These are phyloP conservation scores for Synanthedon andrenaeformis DNA, from an alignment of 2,888 invertebrate species.

Conservation along the genomic window DNA sequence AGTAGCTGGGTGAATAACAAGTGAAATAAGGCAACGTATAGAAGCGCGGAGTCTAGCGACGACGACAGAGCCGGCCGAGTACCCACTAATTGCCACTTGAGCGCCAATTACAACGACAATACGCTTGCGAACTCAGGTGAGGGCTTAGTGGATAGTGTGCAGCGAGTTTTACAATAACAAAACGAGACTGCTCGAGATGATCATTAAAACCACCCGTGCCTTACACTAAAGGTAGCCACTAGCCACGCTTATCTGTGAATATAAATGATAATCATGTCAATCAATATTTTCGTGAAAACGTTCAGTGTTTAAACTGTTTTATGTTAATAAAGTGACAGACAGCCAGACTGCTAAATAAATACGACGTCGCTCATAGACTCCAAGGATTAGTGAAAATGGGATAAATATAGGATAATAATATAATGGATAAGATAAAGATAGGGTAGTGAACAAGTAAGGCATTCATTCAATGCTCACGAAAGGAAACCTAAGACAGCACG, in stretches of 20 bases:
- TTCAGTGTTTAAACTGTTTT: no score
- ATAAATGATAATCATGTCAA: no score
- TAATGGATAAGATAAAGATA: no score
- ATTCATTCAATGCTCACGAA: no score
- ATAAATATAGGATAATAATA: no score
- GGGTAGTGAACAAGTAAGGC: no score
- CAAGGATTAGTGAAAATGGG: no score
- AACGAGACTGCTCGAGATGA: not conserved
- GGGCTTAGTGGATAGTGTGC: slow-evolving; percentile 2
- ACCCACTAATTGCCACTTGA: slow-evolving; percentile 59
- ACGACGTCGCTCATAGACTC: no score
- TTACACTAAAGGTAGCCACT: not conserved
- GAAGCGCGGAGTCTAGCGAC: slow-evolving; percentile 28
- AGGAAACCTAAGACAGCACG: no score
- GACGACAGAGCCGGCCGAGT: slow-evolving; percentile 44
- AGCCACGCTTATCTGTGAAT: not conserved
- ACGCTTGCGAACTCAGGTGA: slow-evolving; percentile 15
- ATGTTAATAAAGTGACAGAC: no score
- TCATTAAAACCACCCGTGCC: not conserved
- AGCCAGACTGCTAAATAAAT: no score
- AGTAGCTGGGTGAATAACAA: slow-evolving; percentile 15
- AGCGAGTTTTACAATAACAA: not conserved
- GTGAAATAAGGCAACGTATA: slow-evolving; percentile 33
- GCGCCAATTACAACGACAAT: slow-evolving; percentile 54
- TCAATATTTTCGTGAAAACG: no score